Evolutionary conservation across 2,797 vertebrate species (phyloP).

Genomic region (Hydrolagus colliei): DNA sequence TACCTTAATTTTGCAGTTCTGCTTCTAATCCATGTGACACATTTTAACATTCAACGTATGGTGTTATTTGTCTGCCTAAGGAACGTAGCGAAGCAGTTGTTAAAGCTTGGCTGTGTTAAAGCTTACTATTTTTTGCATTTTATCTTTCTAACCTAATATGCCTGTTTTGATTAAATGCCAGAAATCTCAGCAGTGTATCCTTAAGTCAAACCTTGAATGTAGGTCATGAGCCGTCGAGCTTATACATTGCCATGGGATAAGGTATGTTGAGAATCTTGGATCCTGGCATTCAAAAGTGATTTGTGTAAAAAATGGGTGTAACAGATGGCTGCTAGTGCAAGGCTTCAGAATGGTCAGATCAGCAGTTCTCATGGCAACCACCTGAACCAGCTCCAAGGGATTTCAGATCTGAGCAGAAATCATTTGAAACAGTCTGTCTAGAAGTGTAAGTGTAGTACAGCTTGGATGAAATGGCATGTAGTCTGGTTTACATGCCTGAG

Average conservation of each 20-base stretch:
- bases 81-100: slow-evolving; percentile 11
- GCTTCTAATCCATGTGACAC: slow-evolving; percentile 29
- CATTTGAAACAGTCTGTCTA: slow-evolving; percentile 78
- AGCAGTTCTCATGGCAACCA: slow-evolving; percentile 98
- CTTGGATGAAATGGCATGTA: slow-evolving; percentile 25
- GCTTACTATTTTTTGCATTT: neutral
- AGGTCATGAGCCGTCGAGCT: slow-evolving; percentile 34
- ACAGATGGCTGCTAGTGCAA: slow-evolving; percentile 93
- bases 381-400: slow-evolving; percentile 92
- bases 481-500: slow-evolving; percentile 30
- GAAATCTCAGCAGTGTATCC: neutral
- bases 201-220: slow-evolving; percentile 25
- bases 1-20: slow-evolving; percentile 21
- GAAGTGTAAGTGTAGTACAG: slow-evolving; percentile 62
- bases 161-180: slow-evolving; percentile 11
- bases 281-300: slow-evolving; percentile 60
- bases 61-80: slow-evolving; percentile 12
- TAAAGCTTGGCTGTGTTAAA: neutral
- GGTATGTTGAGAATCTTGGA: slow-evolving; percentile 66
- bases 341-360: slow-evolving; percentile 87
- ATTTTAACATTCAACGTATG: slow-evolving; percentile 22
- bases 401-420: slow-evolving; percentile 87
- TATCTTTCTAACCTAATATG: slow-evolving; percentile 23
- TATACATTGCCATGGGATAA: slow-evolving; percentile 59
- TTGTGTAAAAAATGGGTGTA: slow-evolving; percentile 86